A percentile compares a stretch with the other conserved stretches of the same genome.
These are phyloP conservation scores for Puma concolor DNA, from an alignment of 2,113 vertebrate genomes.

Conservation along the genomic window DNA sequence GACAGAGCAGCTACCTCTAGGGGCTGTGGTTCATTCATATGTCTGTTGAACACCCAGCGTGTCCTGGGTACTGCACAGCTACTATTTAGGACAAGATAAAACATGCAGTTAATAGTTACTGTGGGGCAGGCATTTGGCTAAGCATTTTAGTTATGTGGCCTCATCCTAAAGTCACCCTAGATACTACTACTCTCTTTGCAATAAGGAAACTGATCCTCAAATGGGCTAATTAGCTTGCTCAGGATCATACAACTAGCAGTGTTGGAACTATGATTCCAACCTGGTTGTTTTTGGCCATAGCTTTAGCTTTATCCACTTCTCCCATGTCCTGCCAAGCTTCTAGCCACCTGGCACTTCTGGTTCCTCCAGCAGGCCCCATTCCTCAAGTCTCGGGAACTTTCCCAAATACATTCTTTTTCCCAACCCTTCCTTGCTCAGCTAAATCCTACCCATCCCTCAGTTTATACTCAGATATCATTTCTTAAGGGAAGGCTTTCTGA, in stretches of 20 bases:
- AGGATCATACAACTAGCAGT: not conserved
- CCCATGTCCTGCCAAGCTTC: not conserved
- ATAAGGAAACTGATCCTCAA: not conserved
- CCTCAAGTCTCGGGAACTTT: not conserved
- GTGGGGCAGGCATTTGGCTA: not conserved
- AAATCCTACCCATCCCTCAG: not conserved
- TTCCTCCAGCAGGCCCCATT: not conserved
- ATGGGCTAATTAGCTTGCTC: not conserved
- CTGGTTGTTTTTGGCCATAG: not conserved
- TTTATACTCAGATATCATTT: not conserved
- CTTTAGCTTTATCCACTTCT: not conserved
- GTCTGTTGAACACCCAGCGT: not conserved
- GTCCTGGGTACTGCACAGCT: not conserved
- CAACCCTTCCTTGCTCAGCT: not conserved
- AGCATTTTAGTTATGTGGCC: not conserved
- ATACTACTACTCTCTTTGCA: not conserved
- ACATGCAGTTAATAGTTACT: not conserved
- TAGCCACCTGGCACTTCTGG: not conserved
- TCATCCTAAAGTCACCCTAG: not conserved
- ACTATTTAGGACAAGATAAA: not conserved
- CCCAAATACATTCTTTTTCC: not conserved
- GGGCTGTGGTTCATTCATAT: not conserved
- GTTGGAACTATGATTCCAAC: not conserved
- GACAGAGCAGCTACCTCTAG: not conserved
- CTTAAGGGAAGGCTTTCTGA: not conserved